Evolutionary conservation across 2,113 vertebrate species (phyloP), one percentile per base, ranked within the genome.

Genomic region (Hippocampus zosterae): DNA sequence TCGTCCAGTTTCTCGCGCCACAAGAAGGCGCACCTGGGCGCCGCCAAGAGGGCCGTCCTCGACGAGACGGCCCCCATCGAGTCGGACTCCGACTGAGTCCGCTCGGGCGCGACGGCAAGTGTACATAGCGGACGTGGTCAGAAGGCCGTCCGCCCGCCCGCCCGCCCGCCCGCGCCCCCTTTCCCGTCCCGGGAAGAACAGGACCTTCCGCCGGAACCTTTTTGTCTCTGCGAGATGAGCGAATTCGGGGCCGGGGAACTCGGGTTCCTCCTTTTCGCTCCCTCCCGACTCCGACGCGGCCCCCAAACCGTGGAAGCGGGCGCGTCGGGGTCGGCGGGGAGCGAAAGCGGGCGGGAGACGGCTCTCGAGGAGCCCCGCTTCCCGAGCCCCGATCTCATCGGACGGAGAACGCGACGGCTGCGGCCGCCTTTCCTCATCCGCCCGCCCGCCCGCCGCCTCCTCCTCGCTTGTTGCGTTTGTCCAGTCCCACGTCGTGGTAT

Each of bases 1-100:
- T 91, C 90, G 0, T 91, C 90, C 57, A 91, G 90, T 76, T 92
- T 90, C 84, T 91, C 90, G 0, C 90, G 92, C 71, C 92, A 92
- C 80, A 92, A 92, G 90, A 91, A 91, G 83, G 89, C 91, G 0
- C 92, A 92, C 65, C 16, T 87, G 55, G 84, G 86, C 75, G 75
- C 84, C 27, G 64, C 74, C 55, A 88, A 81, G 68, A 75, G 81
- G 9, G 67, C 29, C 0, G 8, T 82, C 21, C 44, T 92, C 1
- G 90, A 92, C 7, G 91, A 92, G 83, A 82, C 81, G 2, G 91
- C 92, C 0, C 91, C 92, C 0, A 75, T 92, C 12, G 92, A 92
- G 70, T 88, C 88, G 0, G 91, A 92, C 81, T 91, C 89, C 0
- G 91, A 92, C 79, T 92, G 87, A 92, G 48, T 1, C 29, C 19